Base-by-base conservation (phyloP, 2,797 vertebrate species). In the Pyrocephalus nanus region DNA sequence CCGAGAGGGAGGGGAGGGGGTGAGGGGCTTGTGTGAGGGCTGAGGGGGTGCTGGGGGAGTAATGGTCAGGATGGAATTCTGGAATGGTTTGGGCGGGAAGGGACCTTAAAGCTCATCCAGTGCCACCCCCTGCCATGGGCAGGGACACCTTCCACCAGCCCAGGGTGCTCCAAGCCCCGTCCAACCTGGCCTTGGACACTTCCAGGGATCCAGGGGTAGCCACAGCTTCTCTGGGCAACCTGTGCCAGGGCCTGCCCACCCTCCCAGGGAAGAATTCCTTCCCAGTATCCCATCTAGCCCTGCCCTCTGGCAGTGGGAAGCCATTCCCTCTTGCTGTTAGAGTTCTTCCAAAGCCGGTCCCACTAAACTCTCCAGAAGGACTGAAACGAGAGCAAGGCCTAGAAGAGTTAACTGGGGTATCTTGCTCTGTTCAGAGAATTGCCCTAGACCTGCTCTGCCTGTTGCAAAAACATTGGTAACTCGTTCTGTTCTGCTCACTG, bases 111-210 rank as follows among this genome's bases (percentile, higher is more conserved):
- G 21, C 14, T 3, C 18, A 34, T 11, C 16, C 15, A 30, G 19
- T 42, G 0, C 9, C 43, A 38, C 16, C 26, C 58, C 25, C 16
- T 40, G 17, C n/a, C 3, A 0, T 4, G 18, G 57, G 11, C 57
- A 64, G 57, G 57, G 30, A 23, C 40, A 16, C 34, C 12, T 74
- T 6, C 9, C 17, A 4, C 12, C 6, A 2, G 0, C 12, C 11
- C 47, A 48, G 40, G 48, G 0, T 54, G 21, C 14, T 81, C 47
- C 40, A 29, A 16, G 22, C 22, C 10, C 18, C 4, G 0, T 72
- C 43, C n/a, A 42, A 0, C 20, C 62, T 61, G 69, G 34, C 30
- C 6, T 32, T 27, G 61, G 34, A 7, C 54, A 42, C 21, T 48
- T 3, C 8, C 62, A 81, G 48, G 42, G 34, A 34, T 81, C 45